phyloP scores from a whole-genome alignment of 2,888 invertebrate species.

The Linnaemya tessellans region DNA sequence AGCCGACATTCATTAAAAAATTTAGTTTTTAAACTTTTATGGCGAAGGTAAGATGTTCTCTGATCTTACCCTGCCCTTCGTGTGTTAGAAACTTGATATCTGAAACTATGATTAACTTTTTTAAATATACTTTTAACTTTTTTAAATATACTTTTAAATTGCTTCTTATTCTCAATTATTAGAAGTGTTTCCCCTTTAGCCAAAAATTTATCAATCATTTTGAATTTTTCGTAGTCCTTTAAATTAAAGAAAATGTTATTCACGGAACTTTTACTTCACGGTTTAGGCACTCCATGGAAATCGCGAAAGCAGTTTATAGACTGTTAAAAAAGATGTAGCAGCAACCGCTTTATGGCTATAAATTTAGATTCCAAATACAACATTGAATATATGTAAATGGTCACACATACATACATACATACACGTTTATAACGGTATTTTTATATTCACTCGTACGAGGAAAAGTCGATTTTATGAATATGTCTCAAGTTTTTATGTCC shows the following conservation, averaged over 20 bases:
- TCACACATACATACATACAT: not conserved
- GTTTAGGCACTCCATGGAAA: not conserved
- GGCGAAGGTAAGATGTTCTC: no score
- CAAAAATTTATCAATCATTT: no score
- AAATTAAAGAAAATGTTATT: slow-evolving; percentile 1
- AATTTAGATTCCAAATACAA: slow-evolving; percentile 14
- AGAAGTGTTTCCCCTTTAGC: no score
- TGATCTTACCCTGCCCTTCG: no score
- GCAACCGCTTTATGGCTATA: slow-evolving; percentile 29
- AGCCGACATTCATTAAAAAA: no score
- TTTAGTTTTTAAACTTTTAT: no score
- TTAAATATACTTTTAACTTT: no score
- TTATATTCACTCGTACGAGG: not conserved
- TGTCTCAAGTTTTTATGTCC: slow-evolving; percentile 27
- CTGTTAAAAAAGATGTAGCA: slow-evolving; percentile 12
- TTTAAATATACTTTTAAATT: no score
- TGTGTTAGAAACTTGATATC: no score
- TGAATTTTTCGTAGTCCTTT: no score
- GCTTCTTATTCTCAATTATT: no score
- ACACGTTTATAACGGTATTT: not conserved
- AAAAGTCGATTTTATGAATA: not conserved
- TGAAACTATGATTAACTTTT: no score
- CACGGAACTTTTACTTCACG: not conserved
- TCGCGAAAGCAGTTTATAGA: not conserved
- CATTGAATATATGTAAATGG: not conserved